Evolutionary conservation across 1,140 invertebrate genomes (phyloP), one percentile per base, ranked within the genome.

Genomic region (Hypsibius dujardini): DNA sequence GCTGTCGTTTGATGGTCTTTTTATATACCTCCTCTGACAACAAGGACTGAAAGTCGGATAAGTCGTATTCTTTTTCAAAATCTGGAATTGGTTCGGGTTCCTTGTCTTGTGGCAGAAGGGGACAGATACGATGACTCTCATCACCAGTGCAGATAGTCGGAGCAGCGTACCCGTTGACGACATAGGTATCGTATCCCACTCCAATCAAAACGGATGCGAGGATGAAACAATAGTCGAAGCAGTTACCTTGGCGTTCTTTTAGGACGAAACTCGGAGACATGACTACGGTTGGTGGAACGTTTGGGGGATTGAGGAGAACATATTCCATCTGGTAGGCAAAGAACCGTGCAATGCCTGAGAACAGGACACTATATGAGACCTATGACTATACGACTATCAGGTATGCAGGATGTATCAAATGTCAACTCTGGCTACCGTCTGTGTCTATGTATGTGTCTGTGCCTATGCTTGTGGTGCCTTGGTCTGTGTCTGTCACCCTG

Each of bases 151-250:
- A 67, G 62, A 67, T 67, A 42, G 62, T 3, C 42, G 62, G 12
- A 1, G 84, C 84, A 0, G 90, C 90, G 74, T 89, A 90, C 1
- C 91, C 92, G 71, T 87, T 89, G 0, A 90, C 89, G 1, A 93
- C 88, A 77, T 88, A 89, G 0, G 90, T 90, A 76, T 92, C 87
- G 78, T 88, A 92, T 0, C 88, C 87, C 67, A 86, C 83, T 1
- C 89, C 90, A 69, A 90, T 82, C 46, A 95, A 80, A 74, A 91
- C 82, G 1, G 90, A 90, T 12, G 84, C 86, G 1, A 92, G 79
- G 28, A 90, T 80, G 1, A 86, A 89, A 1, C 88, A 86, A 73
- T 87, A 84, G 77, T 94, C 92, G 77, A 89, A 92, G 67, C 85
- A 86, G 76, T 92, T 90, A 1, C 87, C 90, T 60, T 80, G 84